Evolutionary conservation across 2,888 invertebrate species (phyloP), one percentile per base, ranked within the genome.

Genomic region (Acronicta leporina): DNA sequence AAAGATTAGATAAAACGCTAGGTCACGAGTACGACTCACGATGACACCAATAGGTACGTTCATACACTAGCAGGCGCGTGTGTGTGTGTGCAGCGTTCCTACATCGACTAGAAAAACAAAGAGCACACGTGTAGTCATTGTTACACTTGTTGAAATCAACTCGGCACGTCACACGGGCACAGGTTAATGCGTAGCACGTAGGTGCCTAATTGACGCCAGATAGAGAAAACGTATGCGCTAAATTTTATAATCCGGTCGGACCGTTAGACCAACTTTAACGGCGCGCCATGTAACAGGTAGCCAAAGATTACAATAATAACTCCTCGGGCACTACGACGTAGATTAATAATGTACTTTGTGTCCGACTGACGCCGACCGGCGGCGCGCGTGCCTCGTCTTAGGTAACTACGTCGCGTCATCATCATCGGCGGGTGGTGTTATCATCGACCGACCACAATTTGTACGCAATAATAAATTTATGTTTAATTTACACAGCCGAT

Each of bases 261-360:
- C 86, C 86, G 87, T 87, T 87, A 88, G 55, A 43, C 61, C 67
- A 54, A 72, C 72, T 79, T 75, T 75, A 76, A 81, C 79, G 78
- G 75, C 69, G 76, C 67, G 69, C 64, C 67, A 68, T 78, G 78
- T 80, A 81, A 81, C 82, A 82, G 82, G 82, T 82, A 81, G 80
- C 73, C 77, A 60, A 76, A 78, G 79, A 78, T 83, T 86, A 86
- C 77, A 78, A 80, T 83, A 85, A 83, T 80, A 74, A 76, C 66
- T 74, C 71, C 68, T 72, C 56, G 69, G 72, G 64, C 56, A 63
- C 72, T 73, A 52, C 52, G 58, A 56, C 59, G 52, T 67, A 54
- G 67, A 69, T 74, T 74, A 61, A 74, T 72, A 77, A 64, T 64
- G 48, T 47, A 55, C 55, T 55, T 57, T 48, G 43, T 50, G 60